A percentile compares a stretch with the other conserved stretches of the same genome.
Evolutionary conservation across 2,888 invertebrate species (phyloP).

Genomic region (Cheiracanthium punctorium): DNA sequence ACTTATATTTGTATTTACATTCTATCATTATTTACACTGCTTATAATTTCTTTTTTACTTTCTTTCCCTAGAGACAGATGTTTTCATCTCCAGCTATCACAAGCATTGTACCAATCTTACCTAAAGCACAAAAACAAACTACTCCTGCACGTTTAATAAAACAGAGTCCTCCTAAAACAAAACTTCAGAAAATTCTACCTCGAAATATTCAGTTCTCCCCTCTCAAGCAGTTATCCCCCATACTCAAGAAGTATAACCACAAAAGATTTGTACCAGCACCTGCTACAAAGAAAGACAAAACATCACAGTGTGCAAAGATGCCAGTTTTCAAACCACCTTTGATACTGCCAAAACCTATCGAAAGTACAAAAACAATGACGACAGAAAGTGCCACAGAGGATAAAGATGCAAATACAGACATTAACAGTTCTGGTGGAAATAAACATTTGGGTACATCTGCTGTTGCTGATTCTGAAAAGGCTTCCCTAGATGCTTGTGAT

Average conservation of each 20-base stretch:
- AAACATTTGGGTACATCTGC: neutral
- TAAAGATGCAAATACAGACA: neutral
- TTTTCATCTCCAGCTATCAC: neutral
- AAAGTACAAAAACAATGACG: neutral
- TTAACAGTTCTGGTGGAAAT: neutral
- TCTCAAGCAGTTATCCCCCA: conserved; percentile 66
- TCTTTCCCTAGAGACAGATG: too few relatives aligned
- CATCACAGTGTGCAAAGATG: neutral
- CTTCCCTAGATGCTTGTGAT: neutral
- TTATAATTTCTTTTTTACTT: too few relatives aligned
- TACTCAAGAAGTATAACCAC: conserved; percentile 71
- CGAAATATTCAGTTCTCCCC: conserved; percentile 42
- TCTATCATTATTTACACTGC: too few relatives aligned
- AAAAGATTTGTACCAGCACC: conserved; percentile 18
- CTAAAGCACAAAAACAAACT: conserved; percentile 13
- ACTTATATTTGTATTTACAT: too few relatives aligned
- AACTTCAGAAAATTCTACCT: conserved; percentile 24
- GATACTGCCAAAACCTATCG: conserved; percentile 7
- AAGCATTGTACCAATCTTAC: neutral
- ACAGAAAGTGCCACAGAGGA: neutral
- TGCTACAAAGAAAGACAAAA: conserved; percentile 13
- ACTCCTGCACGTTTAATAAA: neutral
- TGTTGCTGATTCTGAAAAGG: neutral
- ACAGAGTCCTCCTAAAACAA: neutral
- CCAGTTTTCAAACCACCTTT: neutral